These are phyloP conservation scores for Tychaedon coryphoeus DNA, from an alignment of 2,113 vertebrate species.

Conservation along the genomic window DNA sequence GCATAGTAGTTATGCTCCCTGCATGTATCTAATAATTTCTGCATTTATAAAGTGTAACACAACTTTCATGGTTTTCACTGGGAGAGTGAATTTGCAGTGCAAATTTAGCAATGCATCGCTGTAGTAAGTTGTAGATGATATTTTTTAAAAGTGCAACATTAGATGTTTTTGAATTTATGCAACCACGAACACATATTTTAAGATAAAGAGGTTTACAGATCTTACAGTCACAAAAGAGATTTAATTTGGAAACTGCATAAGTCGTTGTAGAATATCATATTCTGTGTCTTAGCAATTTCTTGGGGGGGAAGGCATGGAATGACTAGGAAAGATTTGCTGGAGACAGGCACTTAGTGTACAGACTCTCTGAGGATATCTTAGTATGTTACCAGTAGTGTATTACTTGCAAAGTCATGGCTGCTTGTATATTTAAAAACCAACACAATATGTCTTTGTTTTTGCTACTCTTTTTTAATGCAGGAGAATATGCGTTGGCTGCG, in stretches of 20 bases:
- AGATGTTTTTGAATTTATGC: background rate
- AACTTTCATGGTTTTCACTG: background rate
- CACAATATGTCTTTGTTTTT: background rate
- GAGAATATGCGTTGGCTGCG: constrained; percentile 82
- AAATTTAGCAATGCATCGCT: background rate
- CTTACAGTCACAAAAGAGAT: background rate
- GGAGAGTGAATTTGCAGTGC: background rate
- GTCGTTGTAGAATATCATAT: background rate
- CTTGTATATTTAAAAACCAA: background rate
- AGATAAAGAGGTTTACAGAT: background rate
- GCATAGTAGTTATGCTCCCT: background rate
- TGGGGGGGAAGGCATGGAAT: accelerated
- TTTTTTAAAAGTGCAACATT: background rate
- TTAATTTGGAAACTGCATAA: background rate
- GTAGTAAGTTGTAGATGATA: background rate
- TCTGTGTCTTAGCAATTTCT: background rate
- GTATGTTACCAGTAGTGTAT: background rate
- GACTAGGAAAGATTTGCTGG: background rate
- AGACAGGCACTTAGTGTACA: background rate
- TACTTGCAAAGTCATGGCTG: background rate
- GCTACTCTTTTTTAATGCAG: constrained; percentile 62
- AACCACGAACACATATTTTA: background rate
- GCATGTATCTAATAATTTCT: background rate
- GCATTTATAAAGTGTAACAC: background rate
- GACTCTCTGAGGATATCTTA: background rate